These are phyloP conservation scores for Clamator glandarius DNA, from an alignment of 2,797 vertebrate species.

Conservation along the genomic window DNA sequence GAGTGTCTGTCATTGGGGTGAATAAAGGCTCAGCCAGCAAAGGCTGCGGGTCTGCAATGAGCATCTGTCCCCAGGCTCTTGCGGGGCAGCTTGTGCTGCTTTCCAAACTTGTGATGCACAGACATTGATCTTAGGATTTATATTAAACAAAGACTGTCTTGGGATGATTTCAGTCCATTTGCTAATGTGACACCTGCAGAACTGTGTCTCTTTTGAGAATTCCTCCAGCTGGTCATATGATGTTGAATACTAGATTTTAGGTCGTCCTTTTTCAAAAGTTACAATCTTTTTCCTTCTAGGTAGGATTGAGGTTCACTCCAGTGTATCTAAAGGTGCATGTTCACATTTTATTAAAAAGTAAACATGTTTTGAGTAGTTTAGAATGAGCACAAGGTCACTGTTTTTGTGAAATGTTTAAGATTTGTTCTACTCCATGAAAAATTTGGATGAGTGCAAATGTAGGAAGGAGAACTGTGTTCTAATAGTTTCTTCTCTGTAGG, in stretches of 20 bases:
- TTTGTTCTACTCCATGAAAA: not conserved
- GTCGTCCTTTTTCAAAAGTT: not conserved
- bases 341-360: not conserved
- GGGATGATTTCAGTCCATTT: not conserved
- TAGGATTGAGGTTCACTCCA: not conserved
- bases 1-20: not conserved
- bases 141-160: not conserved
- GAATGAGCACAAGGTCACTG: not conserved
- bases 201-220: not conserved
- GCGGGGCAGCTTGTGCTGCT: not conserved
- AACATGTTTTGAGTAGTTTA: not conserved
- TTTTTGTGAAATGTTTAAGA: not conserved
- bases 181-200: not conserved
- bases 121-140: not conserved
- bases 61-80: not conserved
- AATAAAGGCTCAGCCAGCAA: not conserved
- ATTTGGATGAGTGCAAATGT: not conserved
- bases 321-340: not conserved
- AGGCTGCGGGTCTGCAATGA: not conserved
- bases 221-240: not conserved
- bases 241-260: not conserved
- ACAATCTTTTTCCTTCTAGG: not conserved
- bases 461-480: not conserved
- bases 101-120: not conserved
- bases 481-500: conserved; percentile 72